Base-by-base conservation (phyloP, 2,797 vertebrate genomes). In the Peromyscus melanophrys region DNA sequence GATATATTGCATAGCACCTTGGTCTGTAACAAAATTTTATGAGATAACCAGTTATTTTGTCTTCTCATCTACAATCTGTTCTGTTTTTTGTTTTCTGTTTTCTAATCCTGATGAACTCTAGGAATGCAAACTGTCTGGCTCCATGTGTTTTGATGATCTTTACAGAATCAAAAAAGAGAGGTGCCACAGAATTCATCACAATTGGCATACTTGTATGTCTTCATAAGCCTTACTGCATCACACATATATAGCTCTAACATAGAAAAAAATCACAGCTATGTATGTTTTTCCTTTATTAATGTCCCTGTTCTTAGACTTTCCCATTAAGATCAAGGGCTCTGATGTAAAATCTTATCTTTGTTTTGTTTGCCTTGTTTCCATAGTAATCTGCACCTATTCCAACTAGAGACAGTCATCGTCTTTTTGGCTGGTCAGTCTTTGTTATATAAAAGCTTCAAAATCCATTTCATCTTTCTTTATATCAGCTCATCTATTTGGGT, bases 291-390 rank as follows among this genome's bases (percentile, higher is more conserved):
- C 34, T 29, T 17, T 52, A 90, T 29, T 80, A 67, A 52, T 89
- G 2, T 29, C 31, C 65, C 59, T 25, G 10, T 40, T n/a, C 6
- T 40, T 21, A 37, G 46, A 25, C 9, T 67, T 25, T 29, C 21
- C 37, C 3, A 19, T 40, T 55, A 29, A 25, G 25, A 8, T 84
- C 31, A 77, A 86, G 25, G 9, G 40, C 61, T 14, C 43, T 55
- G 46, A 29, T 67, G 27, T 40, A 73, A 92, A 63, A 52, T 59
- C 17, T 86, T 95, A 57, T 63, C 14, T 63, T 86, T 78, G 21
- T 43, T 94, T 92, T 27, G 1, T 49, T 83, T 78, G 6, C 71
- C 80, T 92, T 73, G 27, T 69, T 94, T 73, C 9, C 13, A 34
- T 65, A 57, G 63, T 73, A 82, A 16, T 57, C 37, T 89, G 25